Evolutionary conservation across 2,797 vertebrate genomes (phyloP).

Genomic region (Chromis chromis): DNA sequence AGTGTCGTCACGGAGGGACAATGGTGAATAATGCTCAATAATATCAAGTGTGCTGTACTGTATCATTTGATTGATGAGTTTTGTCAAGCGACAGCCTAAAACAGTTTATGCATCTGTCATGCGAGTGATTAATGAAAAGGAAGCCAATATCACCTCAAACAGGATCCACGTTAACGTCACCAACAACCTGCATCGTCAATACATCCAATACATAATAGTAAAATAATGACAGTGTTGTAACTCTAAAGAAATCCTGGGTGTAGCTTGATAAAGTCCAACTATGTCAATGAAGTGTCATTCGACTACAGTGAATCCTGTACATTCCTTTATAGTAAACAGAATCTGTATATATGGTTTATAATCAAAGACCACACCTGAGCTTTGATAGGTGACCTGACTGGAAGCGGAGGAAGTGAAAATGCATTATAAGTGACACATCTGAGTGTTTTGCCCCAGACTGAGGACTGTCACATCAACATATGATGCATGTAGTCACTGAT

Average conservation of each 20-base stretch:
- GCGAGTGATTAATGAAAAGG: slow-evolving; percentile 67
- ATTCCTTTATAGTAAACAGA: slow-evolving; percentile 21
- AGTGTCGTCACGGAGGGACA: slow-evolving; percentile 53
- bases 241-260: slow-evolving; percentile 37
- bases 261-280: slow-evolving; percentile 55
- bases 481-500: slow-evolving; percentile 73
- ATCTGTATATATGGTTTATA: slow-evolving; percentile 49
- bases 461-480: slow-evolving; percentile 80
- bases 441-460: slow-evolving; percentile 70
- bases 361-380: slow-evolving; percentile 67
- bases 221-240: slow-evolving; percentile 36
- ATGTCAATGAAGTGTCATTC: slow-evolving; percentile 28
- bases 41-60: slow-evolving; percentile 55
- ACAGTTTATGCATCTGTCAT: slow-evolving; percentile 67
- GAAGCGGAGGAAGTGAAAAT: slow-evolving; percentile 52
- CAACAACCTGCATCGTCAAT: slow-evolving; percentile 42
- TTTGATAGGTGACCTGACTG: slow-evolving; percentile 58
- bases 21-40: slow-evolving; percentile 71
- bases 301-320: not conserved
- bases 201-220: slow-evolving; percentile 29
- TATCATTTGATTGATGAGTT: slow-evolving; percentile 70
- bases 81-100: slow-evolving; percentile 55
- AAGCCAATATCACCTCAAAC: slow-evolving; percentile 50
- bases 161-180: slow-evolving; percentile 37
- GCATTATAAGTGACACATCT: slow-evolving; percentile 65